phyloP scores from a whole-genome alignment of 2,797 vertebrate species.

The Eptatretus atami region DNA sequence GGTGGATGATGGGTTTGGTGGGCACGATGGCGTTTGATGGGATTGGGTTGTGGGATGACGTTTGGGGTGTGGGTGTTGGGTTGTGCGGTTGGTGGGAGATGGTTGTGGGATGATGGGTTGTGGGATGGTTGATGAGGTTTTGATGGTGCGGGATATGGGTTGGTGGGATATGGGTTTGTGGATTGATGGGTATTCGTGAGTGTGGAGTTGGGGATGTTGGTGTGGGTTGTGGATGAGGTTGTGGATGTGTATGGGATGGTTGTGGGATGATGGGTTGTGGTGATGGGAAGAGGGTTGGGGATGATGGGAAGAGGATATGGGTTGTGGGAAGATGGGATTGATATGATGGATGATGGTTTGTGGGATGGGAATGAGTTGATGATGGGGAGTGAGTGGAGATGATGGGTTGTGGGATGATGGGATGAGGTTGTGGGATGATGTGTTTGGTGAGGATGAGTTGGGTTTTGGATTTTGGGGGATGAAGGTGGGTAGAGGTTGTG shows the following conservation, averaged over 20 bases:
- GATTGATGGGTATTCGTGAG: too few species aligned
- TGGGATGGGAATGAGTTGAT: not conserved
- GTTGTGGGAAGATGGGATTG: too few species aligned
- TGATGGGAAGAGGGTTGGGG: too few species aligned
- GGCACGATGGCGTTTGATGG: not conserved
- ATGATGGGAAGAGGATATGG: too few species aligned
- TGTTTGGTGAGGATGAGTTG: too few species aligned
- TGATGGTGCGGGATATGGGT: not conserved
- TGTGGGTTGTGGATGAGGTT: not conserved
- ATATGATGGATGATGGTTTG: not conserved
- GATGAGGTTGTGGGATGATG: not conserved
- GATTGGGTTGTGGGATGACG: not conserved
- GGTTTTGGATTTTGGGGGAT: not conserved
- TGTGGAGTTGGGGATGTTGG: too few species aligned
- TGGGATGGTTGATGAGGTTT: not conserved
- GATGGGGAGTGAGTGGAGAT: not conserved
- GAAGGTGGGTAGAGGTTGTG: too few species aligned
- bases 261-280: too few species aligned
- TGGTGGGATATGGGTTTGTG: too few species aligned
- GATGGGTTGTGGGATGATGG: not conserved
- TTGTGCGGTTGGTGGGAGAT: too few species aligned
- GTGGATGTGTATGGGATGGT: too few species aligned
- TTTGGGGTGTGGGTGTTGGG: not conserved
- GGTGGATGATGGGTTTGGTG: not conserved
- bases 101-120: not conserved